These are phyloP conservation scores for Pithys albifrons DNA, from an alignment of 2,113 vertebrate species.

Conservation along the genomic window DNA sequence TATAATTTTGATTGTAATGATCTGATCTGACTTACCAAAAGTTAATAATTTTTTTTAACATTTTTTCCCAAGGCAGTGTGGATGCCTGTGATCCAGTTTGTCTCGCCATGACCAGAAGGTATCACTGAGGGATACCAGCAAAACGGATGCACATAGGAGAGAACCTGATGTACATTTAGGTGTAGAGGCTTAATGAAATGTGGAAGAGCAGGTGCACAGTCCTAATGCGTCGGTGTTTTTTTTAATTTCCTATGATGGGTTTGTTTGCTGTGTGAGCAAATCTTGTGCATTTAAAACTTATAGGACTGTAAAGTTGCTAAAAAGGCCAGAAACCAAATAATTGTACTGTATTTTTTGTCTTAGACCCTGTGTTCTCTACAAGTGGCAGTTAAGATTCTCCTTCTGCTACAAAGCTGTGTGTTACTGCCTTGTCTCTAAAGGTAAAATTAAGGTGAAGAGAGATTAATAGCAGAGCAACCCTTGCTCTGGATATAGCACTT, in stretches of 20 bases:
- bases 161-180: not conserved
- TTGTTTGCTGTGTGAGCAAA: slow-evolving; percentile 48
- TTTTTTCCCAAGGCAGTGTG: slow-evolving; percentile 2
- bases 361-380: not conserved
- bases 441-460: not conserved
- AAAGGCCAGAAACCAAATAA: not conserved
- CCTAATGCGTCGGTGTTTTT: not conserved
- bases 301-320: slow-evolving; percentile 12
- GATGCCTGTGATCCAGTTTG: not conserved
- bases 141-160: not conserved
- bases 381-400: not conserved
- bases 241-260: not conserved
- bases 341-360: not conserved
- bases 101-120: slow-evolving; percentile 36
- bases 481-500: not conserved
- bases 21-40: slow-evolving; percentile 28
- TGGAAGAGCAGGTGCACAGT: slow-evolving; percentile 49
- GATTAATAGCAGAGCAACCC: not conserved
- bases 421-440: not conserved
- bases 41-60: not conserved
- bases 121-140: slow-evolving; percentile 21
- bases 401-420: not conserved
- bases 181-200: slow-evolving; percentile 53
- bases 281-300: slow-evolving; percentile 23
- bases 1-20: not conserved